Evolutionary conservation across 2,113 vertebrate genomes (phyloP).

Genomic region (Clarias gariepinus): DNA sequence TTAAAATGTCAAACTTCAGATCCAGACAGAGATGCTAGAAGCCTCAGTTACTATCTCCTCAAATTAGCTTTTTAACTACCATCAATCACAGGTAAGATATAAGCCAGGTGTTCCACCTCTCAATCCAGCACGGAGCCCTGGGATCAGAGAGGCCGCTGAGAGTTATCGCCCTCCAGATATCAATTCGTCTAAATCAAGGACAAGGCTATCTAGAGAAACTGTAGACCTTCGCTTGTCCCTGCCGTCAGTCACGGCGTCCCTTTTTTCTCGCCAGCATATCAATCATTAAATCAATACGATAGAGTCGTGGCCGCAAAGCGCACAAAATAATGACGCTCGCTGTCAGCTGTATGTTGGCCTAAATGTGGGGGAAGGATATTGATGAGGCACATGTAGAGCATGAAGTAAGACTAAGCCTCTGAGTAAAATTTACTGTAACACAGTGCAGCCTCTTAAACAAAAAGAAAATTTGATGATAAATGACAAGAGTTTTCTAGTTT

Average conservation of each 20-base stretch:
- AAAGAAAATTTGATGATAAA: neutral
- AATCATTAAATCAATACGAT: conserved; percentile 53
- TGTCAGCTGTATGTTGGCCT: conserved; percentile 36
- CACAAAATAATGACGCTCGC: conserved; percentile 1
- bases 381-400: conserved; percentile 31
- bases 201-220: conserved; percentile 51
- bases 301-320: conserved; percentile 17
- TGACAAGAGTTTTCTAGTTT: too few relatives aligned
- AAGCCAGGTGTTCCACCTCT: conserved; percentile 37
- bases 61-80: conserved; percentile 32
- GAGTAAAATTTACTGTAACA: neutral
- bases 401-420: neutral
- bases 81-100: conserved; percentile 40
- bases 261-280: conserved; percentile 37
- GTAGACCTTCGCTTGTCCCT: conserved; percentile 35
- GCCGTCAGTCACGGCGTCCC: conserved; percentile 33
- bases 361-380: conserved; percentile 10
- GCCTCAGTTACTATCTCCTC: conserved; percentile 26
- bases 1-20: neutral
- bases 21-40: neutral
- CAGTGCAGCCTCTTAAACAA: neutral
- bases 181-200: conserved; percentile 60
- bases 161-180: conserved; percentile 51
- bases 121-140: conserved; percentile 35
- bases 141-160: conserved; percentile 38